Evolutionary conservation across 2,113 vertebrate species (phyloP), one percentile per base, ranked within the genome.

Genomic region (Nymphicus hollandicus): DNA sequence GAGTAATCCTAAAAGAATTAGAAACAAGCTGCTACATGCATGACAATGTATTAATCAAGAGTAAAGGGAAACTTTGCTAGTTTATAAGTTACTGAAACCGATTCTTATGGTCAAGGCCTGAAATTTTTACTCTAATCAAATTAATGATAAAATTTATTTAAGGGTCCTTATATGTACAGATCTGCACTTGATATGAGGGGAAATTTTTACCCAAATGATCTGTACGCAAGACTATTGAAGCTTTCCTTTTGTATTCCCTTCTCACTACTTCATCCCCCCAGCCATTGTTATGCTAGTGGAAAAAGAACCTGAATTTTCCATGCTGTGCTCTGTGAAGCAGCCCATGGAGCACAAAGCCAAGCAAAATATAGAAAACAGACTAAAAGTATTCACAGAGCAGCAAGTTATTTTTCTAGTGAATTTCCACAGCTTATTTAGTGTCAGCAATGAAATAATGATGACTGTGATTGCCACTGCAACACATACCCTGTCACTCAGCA

Each of bases 381-480:
- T 66, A 69, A 44, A 96, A 53, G 60, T 80, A 41, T 77, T 88
- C 86, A 85, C 80, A 84, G 27, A 86, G 68, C 50, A 55, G 39
- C 89, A 96, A 96, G 92, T 66, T 87, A 84, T 85, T 80, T 63
- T 95, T 72, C 78, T 56, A 39, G 2, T 1, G 80, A 95, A 91
- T 85, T 92, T 95, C 74, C 82, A 83, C 63, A 83, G 44, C 53
- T 60, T 39, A 12, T 73, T 55, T 53, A 22, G 5, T 22, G 49
- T 39, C 72, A 55, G 86, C 80, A 86, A 27, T 2, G 47, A 74
- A 92, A 77, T 81, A 82, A 74, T 31, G 82, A 95, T 60, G 81
- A 52, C 66, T 80, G 66, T 88, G 81, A 96, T 61, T 69, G 68
- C 77, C 88, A 97, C 46, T 86, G 89, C 90, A 93, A 65, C 66